Percentiles rank a stretch among this genome's conserved stretches.
Evolutionary conservation across 2,797 vertebrate genomes (phyloP).

Genomic region (Eutrigla gurnardus): DNA sequence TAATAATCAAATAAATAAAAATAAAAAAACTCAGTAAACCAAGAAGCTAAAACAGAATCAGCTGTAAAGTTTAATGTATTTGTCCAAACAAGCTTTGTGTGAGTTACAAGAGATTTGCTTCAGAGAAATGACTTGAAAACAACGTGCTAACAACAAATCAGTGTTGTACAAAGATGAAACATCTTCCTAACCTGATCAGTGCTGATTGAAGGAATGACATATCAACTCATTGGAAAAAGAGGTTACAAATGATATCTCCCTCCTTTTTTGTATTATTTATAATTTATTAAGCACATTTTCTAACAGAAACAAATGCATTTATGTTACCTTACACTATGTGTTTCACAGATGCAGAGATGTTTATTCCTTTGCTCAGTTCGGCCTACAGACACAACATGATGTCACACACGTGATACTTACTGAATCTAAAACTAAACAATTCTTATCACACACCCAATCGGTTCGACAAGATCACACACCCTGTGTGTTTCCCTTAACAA

Average conservation of each 20-base stretch:
- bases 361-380: not conserved
- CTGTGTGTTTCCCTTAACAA: too few relatives aligned
- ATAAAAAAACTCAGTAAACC: not conserved
- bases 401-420: not conserved
- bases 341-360: not conserved
- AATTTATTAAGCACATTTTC: not conserved
- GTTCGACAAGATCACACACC: not conserved
- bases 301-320: not conserved
- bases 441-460: not conserved
- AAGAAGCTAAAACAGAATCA: not conserved
- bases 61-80: constrained; percentile 5
- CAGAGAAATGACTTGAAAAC: not conserved
- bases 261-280: not conserved
- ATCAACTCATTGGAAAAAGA: not conserved
- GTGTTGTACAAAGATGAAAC: not conserved
- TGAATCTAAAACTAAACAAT: not conserved
- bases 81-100: not conserved
- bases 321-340: not conserved
- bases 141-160: not conserved
- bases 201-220: not conserved
- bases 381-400: not conserved
- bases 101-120: not conserved
- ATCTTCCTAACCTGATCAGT: not conserved
- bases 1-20: not conserved
- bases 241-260: not conserved